Evolutionary conservation across 2,797 vertebrate genomes (phyloP).

Genomic region (Bufotes viridis): DNA sequence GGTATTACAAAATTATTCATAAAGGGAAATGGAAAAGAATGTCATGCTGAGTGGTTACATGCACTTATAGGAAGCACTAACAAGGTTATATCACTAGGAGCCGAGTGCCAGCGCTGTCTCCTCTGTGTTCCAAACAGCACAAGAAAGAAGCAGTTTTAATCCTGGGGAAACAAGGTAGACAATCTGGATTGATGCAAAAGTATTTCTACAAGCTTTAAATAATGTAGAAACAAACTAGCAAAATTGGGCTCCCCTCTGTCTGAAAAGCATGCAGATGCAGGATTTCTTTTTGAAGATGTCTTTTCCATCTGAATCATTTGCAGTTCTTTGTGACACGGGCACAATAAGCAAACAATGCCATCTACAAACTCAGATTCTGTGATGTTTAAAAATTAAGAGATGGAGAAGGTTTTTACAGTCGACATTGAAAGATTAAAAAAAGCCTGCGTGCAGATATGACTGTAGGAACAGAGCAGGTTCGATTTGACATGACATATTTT

Average conservation of each 20-base stretch:
- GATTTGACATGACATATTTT: constrained; percentile 59
- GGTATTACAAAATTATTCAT: constrained; percentile 84
- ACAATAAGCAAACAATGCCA: constrained; percentile 62
- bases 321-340: constrained; percentile 52
- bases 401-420: constrained; percentile 11
- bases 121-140: constrained; percentile 73
- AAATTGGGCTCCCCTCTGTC: constrained; percentile 69
- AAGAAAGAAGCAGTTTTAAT: constrained; percentile 69
- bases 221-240: constrained; percentile 76
- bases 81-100: constrained; percentile 74
- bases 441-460: background rate
- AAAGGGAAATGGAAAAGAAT: constrained; percentile 77
- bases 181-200: constrained; percentile 72
- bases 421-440: constrained; percentile 30
- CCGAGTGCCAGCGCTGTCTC: constrained; percentile 70
- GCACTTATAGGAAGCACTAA: constrained; percentile 76
- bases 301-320: constrained; percentile 63
- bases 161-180: constrained; percentile 68
- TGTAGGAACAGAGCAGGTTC: constrained; percentile 14
- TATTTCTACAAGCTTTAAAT: constrained; percentile 74
- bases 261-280: constrained; percentile 64
- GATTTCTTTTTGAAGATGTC: constrained; percentile 62
- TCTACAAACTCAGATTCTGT: constrained; percentile 64
- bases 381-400: constrained; percentile 55
- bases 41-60: constrained; percentile 78